Conservation (phyloP, 1,140 invertebrate genomes). For the Drosophila jambulina region DNA sequence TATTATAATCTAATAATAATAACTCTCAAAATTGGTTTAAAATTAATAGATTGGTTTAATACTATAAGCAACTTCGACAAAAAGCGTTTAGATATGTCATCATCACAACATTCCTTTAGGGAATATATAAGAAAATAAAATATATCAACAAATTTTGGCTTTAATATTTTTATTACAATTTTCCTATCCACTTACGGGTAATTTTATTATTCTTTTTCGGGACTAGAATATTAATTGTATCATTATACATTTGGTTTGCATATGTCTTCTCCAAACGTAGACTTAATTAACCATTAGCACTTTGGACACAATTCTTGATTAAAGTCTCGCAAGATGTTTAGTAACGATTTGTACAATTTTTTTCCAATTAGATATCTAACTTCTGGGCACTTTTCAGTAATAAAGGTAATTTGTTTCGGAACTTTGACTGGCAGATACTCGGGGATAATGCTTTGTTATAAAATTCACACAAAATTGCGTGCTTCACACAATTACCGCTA, state of each 20-base stretch:
- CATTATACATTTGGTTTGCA: background rate
- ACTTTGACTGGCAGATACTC: slow-evolving; percentile 12
- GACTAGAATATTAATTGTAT: slow-evolving; percentile 7
- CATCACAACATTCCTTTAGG: background rate
- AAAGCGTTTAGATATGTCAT: background rate
- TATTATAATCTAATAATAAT: no score
- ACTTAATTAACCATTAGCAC: slow-evolving; percentile 17
- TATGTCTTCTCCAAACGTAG: background rate
- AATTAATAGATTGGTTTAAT: no score
- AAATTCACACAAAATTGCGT: slow-evolving; percentile 49
- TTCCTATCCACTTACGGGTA: background rate
- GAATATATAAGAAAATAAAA: background rate
- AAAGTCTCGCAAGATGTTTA: background rate
- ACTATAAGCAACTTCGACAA: no score
- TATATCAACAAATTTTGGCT: background rate
- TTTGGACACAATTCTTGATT: slow-evolving; percentile 8
- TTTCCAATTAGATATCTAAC: background rate
- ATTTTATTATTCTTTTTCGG: slow-evolving; percentile 2
- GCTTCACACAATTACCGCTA: slow-evolving; percentile 33
- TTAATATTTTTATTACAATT: slow-evolving; percentile 5
- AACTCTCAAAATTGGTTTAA: background rate
- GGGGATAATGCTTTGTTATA: slow-evolving; percentile 40
- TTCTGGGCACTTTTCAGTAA: slow-evolving; percentile 12
- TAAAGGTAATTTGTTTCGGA: slow-evolving; percentile 12
- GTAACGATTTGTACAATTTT: background rate